Conservation (phyloP, 2,797 vertebrate genomes). For the Poecilia velifera region DNA sequence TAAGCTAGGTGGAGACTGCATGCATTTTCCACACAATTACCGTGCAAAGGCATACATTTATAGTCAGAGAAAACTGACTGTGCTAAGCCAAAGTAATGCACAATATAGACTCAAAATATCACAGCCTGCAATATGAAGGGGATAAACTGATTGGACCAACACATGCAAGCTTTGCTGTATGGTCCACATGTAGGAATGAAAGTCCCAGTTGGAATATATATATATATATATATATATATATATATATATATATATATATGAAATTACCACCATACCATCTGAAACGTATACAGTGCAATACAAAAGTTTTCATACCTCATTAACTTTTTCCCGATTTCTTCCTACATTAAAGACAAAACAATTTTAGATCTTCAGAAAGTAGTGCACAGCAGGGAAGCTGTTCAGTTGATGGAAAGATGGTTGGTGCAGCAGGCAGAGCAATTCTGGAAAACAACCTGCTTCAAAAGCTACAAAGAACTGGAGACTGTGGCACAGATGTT, state of each 20-base stretch:
- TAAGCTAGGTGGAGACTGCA: slow-evolving; percentile 79
- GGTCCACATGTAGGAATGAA: slow-evolving; percentile 2
- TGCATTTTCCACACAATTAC: slow-evolving; percentile 84
- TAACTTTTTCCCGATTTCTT: not conserved
- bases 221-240: too few relatives aligned
- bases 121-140: slow-evolving; percentile 25
- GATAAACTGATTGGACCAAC: slow-evolving; percentile 19
- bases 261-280: not conserved
- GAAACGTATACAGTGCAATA: not conserved
- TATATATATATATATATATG: too few relatives aligned
- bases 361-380: not conserved
- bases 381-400: not conserved
- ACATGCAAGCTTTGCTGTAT: slow-evolving; percentile 16
- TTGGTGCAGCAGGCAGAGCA: not conserved
- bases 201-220: not conserved
- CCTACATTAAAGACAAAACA: not conserved
- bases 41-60: slow-evolving; percentile 74
- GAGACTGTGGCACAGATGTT: not conserved
- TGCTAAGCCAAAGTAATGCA: slow-evolving; percentile 53
- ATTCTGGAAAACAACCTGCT: not conserved
- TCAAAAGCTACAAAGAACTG: not conserved
- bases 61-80: slow-evolving; percentile 58
- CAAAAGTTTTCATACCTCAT: too few relatives aligned
- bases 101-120: slow-evolving; percentile 55
- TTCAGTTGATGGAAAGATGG: not conserved